Evolutionary conservation across 1,140 invertebrate genomes (phyloP).

Genomic region (Phthorimaea operculella): DNA sequence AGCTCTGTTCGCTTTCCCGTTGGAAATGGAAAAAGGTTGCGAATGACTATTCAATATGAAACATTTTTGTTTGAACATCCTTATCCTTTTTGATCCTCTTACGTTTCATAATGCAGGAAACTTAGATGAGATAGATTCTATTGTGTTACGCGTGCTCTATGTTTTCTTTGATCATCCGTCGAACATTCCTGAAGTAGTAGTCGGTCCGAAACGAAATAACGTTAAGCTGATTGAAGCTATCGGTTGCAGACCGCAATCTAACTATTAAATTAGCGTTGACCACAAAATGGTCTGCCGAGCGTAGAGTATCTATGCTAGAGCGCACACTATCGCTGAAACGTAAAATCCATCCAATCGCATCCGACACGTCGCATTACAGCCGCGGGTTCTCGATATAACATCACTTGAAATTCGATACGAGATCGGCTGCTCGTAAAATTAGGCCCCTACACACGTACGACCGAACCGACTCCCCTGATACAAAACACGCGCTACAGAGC

Average conservation of each 20-base stretch:
- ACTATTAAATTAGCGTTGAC: constrained; percentile 45
- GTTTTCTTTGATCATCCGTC: not conserved
- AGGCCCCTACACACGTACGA: constrained; percentile 33
- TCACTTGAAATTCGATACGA: constrained; percentile 60
- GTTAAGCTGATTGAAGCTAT: constrained; percentile 11
- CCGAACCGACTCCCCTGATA: constrained; percentile 17
- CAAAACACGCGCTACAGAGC: constrained; percentile 6
- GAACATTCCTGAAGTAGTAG: not conserved
- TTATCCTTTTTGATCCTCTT: not conserved
- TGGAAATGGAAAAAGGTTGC: constrained; percentile 46
- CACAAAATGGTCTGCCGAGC: constrained; percentile 26
- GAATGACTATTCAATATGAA: constrained; percentile 23
- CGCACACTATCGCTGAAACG: constrained; percentile 28
- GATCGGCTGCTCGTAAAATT: constrained; percentile 58
- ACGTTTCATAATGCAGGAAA: not conserved
- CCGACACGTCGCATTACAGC: constrained; percentile 56
- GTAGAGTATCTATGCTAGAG: constrained; percentile 2
- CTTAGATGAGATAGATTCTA: not conserved
- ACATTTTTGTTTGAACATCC: constrained; percentile 14
- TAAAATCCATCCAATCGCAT: constrained; percentile 61
- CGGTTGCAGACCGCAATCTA: constrained; percentile 24
- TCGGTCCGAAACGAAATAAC: not conserved
- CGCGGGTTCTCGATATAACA: constrained; percentile 50
- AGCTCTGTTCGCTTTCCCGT: constrained; percentile 46
- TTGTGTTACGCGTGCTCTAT: not conserved